Evolutionary conservation across 2,888 invertebrate species (phyloP).

Genomic region (Microctonus hyperodae): DNA sequence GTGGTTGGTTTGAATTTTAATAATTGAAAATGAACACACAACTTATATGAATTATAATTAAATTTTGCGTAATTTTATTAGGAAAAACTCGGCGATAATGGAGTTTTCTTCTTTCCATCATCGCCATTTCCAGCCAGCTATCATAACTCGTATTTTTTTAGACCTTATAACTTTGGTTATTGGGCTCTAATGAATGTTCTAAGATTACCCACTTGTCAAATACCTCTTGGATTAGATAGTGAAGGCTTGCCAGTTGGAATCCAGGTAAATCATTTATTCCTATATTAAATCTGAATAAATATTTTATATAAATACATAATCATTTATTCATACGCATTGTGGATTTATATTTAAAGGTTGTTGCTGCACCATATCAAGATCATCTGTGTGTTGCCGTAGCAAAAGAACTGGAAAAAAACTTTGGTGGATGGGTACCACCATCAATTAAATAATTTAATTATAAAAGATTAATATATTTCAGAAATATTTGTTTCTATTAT

Average conservation of each 20-base stretch:
- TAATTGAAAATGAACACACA: too few species aligned
- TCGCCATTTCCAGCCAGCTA: conserved; percentile 82
- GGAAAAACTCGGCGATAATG: conserved; percentile 77
- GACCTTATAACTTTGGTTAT: conserved; percentile 85
- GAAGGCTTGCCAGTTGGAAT: conserved; percentile 81
- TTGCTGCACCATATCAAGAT: conserved; percentile 75
- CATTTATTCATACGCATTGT: too few species aligned
- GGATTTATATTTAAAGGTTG: conserved; percentile 66
- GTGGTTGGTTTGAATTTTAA: conserved; percentile 63
- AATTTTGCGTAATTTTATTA: conserved; percentile 55
- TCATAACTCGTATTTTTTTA: conserved; percentile 79
- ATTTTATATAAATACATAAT: background rate
- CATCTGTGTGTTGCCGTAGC: conserved; percentile 79
- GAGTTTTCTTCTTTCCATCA: conserved; percentile 84
- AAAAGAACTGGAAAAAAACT: conserved; percentile 70
- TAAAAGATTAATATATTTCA: background rate
- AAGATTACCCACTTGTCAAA: conserved; percentile 83
- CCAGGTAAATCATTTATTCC: conserved; percentile 65
- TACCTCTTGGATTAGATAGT: conserved; percentile 78
- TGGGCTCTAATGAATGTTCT: conserved; percentile 87
- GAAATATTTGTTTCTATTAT: background rate
- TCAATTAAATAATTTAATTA: conserved; percentile 45
- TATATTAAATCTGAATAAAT: conserved; percentile 8
- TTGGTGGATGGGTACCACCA: conserved; percentile 77
- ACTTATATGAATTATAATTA: too few species aligned